Evolutionary conservation across 1,140 invertebrate genomes (phyloP).

Genomic region (Adoxophyes honmai): DNA sequence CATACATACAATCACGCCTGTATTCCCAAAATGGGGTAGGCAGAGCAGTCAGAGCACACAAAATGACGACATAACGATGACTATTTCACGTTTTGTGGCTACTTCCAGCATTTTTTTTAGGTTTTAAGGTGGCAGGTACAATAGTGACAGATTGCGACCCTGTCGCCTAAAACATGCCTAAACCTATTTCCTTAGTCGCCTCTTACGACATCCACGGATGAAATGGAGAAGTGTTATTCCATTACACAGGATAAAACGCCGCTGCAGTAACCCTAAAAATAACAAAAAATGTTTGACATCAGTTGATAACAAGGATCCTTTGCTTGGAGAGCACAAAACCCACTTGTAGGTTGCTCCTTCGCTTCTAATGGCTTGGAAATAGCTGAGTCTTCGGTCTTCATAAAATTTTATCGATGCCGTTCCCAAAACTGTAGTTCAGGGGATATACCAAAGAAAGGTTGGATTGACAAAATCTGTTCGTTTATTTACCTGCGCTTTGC

Average conservation of each 20-base stretch:
- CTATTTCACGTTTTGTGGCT: no score
- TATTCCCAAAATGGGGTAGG: no score
- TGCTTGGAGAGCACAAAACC: not conserved
- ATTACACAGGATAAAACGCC: no score
- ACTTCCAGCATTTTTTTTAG: no score
- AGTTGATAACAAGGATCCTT: not conserved
- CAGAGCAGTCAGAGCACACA: not conserved
- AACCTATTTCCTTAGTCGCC: no score
- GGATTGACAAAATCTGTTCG: not conserved
- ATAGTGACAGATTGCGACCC: no score
- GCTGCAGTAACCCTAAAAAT: not conserved
- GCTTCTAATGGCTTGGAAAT: not conserved
- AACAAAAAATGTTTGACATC: not conserved
- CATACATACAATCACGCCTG: no score
- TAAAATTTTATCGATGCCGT: constrained; percentile 5
- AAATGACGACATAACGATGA: not conserved
- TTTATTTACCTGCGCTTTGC: no score
- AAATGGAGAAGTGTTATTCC: not conserved
- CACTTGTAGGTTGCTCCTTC: not conserved
- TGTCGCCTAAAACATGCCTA: no score
- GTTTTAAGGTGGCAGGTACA: no score
- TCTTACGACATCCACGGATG: no score
- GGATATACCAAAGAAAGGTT: not conserved
- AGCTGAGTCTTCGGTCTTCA: not conserved
- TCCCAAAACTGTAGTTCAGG: constrained; percentile 3